Base-by-base conservation (phyloP, 2,797 vertebrate species). In the Phataginus tetradactyla region DNA sequence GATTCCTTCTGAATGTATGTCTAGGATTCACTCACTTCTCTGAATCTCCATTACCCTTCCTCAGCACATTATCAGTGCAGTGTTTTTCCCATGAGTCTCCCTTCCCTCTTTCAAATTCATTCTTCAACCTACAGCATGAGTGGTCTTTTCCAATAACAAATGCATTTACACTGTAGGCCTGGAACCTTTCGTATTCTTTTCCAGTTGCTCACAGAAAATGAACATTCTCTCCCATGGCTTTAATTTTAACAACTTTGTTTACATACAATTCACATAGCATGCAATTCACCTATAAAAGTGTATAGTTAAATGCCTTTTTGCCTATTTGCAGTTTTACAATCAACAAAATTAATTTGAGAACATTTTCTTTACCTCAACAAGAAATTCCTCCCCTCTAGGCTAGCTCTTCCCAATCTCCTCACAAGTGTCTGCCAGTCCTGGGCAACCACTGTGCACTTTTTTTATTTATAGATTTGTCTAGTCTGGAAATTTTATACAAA, bases 81-180 rank as follows among this genome's bases (percentile, higher is more conserved):
- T 27, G 4, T 49, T 25, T n/a, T 74, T 55, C 32, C 6, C 5
- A 1, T 37, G 32, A 2, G 13, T 64, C 0, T n/a, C 18, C 2
- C 25, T 63, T 7, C 4, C 11, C 34, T 10, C 5, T 74, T 21
- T 77, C 5, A 27, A 12, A 17, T 71, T 63, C 49, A 49, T 51
- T 49, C n/a, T 79, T 42, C 7, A 39, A 11, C n/a, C 6, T 23
- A 1, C 0, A 37, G 14, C 57, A 20, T 66, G 23, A 57, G 25
- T 85, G 32, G 37, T 53, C 7, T 27, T 71, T 55, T 34, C 6
- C 51, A 71, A 86, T 39, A 34, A 27, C 13, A 80, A 55, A 23
- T 86, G 14, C 39, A 32, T 69, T 23, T 11, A 5, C 9, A 6
- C 59, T 42, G 20, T 7, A 77, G 32, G 1, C 29, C 21, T n/a